A percentile compares a stretch with the other conserved stretches of the same genome.
phyloP scores from a whole-genome alignment of 2,797 vertebrate genomes.

The Apogon hyalosoma region DNA sequence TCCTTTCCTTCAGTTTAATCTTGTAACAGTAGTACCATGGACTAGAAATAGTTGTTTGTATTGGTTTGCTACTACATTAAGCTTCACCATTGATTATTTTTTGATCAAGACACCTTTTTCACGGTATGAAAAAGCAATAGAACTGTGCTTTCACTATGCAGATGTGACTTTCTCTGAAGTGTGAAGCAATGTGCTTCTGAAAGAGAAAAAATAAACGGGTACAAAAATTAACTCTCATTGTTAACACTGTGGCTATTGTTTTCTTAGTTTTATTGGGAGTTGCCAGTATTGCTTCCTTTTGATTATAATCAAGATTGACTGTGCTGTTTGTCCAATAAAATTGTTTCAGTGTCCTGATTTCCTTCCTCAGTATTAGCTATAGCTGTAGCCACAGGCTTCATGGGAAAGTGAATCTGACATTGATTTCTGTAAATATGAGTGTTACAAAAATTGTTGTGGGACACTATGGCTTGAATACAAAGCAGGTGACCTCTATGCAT shows the following conservation, averaged over 20 bases:
- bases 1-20: background rate
- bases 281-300: conserved; percentile 62
- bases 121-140: background rate
- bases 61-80: background rate
- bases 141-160: background rate
- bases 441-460: conserved; percentile 1
- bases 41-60: background rate
- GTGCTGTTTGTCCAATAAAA: conserved; percentile 58
- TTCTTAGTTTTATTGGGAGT: conserved; percentile 63
- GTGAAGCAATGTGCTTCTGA: background rate
- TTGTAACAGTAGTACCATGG: background rate
- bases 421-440: conserved; percentile 25
- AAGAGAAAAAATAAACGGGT: background rate
- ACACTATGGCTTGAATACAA: background rate
- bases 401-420: conserved; percentile 42
- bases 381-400: conserved; percentile 35
- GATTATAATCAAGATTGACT: conserved; percentile 58
- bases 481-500: no score
- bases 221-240: conserved; percentile 1
- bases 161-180: background rate
- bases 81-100: background rate
- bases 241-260: conserved; percentile 48
- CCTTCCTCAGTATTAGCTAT: conserved; percentile 52
- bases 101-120: background rate
- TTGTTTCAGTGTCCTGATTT: conserved; percentile 54